Conservation (phyloP, 2,113 vertebrate genomes). For the Eupsittula cactorum region DNA sequence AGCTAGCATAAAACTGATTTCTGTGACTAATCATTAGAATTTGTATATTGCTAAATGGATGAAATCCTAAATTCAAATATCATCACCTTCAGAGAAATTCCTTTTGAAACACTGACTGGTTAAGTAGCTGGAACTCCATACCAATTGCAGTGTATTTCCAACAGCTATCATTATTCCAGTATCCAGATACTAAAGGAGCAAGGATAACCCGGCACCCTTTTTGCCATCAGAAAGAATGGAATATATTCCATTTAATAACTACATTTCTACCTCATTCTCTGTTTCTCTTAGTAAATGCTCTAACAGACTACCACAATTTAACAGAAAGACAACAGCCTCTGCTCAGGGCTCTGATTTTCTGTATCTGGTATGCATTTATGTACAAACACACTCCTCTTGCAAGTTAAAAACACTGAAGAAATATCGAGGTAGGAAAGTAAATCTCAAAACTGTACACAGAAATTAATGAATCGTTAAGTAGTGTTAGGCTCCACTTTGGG, state of each 20-base stretch:
- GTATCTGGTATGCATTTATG: not conserved
- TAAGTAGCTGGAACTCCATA: not conserved
- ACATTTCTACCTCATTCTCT: not conserved
- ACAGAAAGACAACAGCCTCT: not conserved
- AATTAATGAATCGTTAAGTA: not conserved
- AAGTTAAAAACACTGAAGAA: not conserved
- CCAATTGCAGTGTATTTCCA: not conserved
- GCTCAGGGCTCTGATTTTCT: not conserved
- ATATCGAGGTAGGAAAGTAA: not conserved
- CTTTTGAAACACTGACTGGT: not conserved
- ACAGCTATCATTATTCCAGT: not conserved
- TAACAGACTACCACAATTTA: not conserved
- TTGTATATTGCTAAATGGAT: not conserved
- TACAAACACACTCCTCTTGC: not conserved
- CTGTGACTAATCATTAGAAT: not conserved
- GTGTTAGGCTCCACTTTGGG: not conserved
- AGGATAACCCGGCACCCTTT: not conserved
- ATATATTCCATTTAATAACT: not conserved
- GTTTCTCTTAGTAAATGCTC: not conserved
- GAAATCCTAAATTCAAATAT: not conserved
- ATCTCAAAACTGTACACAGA: not conserved
- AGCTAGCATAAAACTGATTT: not conserved
- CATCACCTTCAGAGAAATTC: not conserved
- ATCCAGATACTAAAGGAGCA: not conserved
- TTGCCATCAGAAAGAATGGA: not conserved